Conservation (phyloP, 2,113 vertebrate genomes). For the Perccottus glenii region DNA sequence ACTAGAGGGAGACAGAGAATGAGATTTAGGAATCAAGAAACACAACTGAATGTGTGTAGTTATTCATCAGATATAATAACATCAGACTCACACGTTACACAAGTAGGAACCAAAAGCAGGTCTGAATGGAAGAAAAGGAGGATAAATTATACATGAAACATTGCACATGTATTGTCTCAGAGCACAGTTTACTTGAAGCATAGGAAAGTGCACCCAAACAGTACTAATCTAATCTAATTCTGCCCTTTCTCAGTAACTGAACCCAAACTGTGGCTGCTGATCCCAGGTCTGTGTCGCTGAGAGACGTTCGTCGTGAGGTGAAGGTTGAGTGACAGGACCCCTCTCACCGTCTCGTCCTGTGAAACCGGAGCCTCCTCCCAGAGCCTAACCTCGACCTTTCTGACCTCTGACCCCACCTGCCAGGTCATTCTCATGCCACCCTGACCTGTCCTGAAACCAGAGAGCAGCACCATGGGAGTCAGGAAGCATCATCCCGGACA, state of each 20-base stretch:
- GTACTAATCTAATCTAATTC: slow-evolving; percentile 21
- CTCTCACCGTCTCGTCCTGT: slow-evolving; percentile 71
- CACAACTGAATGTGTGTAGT: background rate
- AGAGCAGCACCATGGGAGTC: slow-evolving; percentile 56
- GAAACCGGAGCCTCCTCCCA: slow-evolving; percentile 78
- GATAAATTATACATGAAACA: too few species aligned
- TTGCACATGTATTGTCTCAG: too few species aligned
- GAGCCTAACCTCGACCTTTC: slow-evolving; percentile 74
- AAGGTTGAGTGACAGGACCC: slow-evolving; percentile 81
- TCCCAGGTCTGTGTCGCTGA: slow-evolving; percentile 41
- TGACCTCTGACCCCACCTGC: slow-evolving; percentile 79
- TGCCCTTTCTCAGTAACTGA: slow-evolving; percentile 34
- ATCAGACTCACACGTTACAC: too few species aligned
- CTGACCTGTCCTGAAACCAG: slow-evolving; percentile 81
- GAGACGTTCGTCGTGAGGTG: slow-evolving; percentile 57
- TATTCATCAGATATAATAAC: slow-evolving; percentile 2
- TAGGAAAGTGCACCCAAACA: too few species aligned
- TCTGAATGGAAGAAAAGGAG: too few species aligned
- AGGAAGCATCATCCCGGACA: slow-evolving; percentile 51
- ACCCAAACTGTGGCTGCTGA: slow-evolving; percentile 44
- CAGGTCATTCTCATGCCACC: slow-evolving; percentile 80
- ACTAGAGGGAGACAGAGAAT: slow-evolving; percentile 79
- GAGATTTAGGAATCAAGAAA: slow-evolving; percentile 24
- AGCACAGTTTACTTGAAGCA: too few species aligned
- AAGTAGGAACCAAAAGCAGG: too few species aligned